Base-by-base conservation (phyloP, 2,888 invertebrate genomes). In the Allacma fusca region DNA sequence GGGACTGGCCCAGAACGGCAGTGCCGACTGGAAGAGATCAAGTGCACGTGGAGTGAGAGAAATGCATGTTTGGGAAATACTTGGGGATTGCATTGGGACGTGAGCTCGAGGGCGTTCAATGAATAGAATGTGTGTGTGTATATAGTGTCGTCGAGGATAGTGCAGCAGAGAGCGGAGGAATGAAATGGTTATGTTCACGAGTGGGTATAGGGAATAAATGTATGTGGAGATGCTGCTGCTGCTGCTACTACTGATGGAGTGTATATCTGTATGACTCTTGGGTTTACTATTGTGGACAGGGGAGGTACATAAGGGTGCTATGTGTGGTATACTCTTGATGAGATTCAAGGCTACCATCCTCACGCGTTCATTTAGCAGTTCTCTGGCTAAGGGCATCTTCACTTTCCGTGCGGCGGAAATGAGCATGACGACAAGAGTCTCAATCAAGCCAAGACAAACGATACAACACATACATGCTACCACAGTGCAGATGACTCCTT, bases 401-500 rank as follows among this genome's bases (percentile, higher is more conserved):
- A 78, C 72, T 76, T 76, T 76, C 76, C 76, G 71, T 72, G 70
- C 57, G 69, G 70, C 76, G 79, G 79, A 79, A 79, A 79, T 79
- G 79, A 79, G 79, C 77, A 77, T 77, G 77, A 79, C 79, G 79
- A 79, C 79, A 79, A 77, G 79, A 79, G 79, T 74, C 79, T 79
- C 79, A 79, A 79, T 79, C 79, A 79, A 79, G 77, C 70, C 77
- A 75, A 79, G 77, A 79, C 79, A 73, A 76, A 76, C 79, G 73
- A 79, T 59, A 69, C 75, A 78, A 50, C 50, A 50, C 50, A 50
- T 50, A 50, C 50, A 50, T 50, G 50, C 50, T 50, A 50, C 50
- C 50, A 50, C 50, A 50, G 50, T 50, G 50, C 50, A 50, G 50
- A 50, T 50, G 50, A 50, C 50, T 65, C 67, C 70, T 64, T 44